Percentiles rank a stretch among this genome's conserved stretches.
Evolutionary conservation across 2,888 invertebrate genomes (phyloP).

Genomic region (Sylvicola cinctus): DNA sequence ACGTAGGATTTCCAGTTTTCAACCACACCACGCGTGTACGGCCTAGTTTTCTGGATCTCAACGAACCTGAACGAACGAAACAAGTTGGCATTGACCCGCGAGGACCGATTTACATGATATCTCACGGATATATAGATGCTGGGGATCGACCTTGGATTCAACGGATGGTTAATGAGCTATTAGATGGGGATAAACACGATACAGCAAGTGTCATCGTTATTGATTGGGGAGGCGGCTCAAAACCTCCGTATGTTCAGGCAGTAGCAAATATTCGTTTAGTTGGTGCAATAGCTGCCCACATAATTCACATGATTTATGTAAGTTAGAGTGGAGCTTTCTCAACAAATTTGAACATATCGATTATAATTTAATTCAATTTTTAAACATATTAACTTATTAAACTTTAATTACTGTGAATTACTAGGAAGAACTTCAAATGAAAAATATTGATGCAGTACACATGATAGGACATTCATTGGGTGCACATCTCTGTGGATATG

Average conservation of each 20-base stretch:
- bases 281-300: conserved; percentile 62
- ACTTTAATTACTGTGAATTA: conserved; percentile 11
- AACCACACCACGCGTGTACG: conserved; percentile 27
- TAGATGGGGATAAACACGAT: conserved; percentile 36
- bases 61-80: conserved; percentile 39
- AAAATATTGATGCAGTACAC: conserved; percentile 46
- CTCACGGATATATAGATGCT: conserved; percentile 74
- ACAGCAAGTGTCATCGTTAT: conserved; percentile 57
- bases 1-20: conserved; percentile 34
- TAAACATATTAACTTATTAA: neutral
- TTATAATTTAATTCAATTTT: neutral
- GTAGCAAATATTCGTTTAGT: conserved; percentile 77
- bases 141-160: conserved; percentile 62
- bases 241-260: conserved; percentile 79
- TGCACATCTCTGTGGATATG: conserved; percentile 65
- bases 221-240: conserved; percentile 73
- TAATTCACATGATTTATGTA: conserved; percentile 34
- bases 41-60: conserved; percentile 42
- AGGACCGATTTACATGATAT: conserved; percentile 50
- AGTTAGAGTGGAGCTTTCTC: conserved; percentile 17
- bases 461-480: conserved; percentile 75
- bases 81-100: conserved; percentile 38
- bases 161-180: conserved; percentile 48
- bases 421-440: conserved; percentile 32
- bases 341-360: too few species aligned